Conservation (phyloP, 2,888 invertebrate species). For the Tenodera sinensis region DNA sequence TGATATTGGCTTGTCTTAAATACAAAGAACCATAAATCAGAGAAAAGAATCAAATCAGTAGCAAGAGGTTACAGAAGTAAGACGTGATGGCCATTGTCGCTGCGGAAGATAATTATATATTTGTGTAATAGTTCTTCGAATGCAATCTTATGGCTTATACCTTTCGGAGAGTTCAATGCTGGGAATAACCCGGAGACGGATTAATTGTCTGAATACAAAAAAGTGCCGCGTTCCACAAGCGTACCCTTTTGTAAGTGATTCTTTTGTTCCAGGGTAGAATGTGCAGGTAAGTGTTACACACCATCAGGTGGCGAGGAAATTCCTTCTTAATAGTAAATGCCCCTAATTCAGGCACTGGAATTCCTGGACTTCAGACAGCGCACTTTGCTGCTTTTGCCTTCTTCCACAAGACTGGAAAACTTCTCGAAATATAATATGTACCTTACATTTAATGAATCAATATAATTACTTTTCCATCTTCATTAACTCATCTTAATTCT, state of each 20-base stretch:
- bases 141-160: background rate
- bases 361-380: no score
- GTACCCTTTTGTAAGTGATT: background rate
- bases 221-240: background rate
- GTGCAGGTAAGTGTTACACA: background rate
- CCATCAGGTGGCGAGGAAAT: background rate
- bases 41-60: no score
- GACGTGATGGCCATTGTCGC: background rate
- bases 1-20: no score
- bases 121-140: background rate
- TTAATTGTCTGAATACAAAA: background rate
- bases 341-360: background rate
- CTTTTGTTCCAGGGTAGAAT: background rate
- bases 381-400: no score
- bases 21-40: no score
- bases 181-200: background rate
- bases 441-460: no score
- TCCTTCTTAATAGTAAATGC: background rate
- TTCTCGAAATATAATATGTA: no score
- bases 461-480: no score
- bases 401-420: no score
- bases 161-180: background rate
- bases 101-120: background rate
- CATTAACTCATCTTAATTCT: no score
- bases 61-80: no score